Conservation (phyloP, 2,797 vertebrate species). For the Etheostoma perlongum region DNA sequence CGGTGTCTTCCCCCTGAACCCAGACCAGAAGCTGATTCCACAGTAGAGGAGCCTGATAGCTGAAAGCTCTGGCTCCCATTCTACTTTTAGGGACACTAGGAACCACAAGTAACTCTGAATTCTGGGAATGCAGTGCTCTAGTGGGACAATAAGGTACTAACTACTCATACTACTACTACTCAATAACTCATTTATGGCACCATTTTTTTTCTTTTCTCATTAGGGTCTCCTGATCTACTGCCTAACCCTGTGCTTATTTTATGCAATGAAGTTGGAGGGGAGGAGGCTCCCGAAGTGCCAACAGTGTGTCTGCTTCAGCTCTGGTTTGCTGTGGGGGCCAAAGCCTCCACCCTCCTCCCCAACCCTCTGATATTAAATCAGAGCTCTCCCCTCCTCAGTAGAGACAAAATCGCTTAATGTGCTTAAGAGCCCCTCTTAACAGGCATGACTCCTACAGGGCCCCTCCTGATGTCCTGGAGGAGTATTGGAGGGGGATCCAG, state of each 20-base stretch:
- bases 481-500: slow-evolving; percentile 49
- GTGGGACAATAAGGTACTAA: no score
- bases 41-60: no score
- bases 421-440: slow-evolving; percentile 92
- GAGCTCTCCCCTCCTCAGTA: slow-evolving; percentile 87
- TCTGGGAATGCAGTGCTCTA: no score
- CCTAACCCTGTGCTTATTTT: slow-evolving; percentile 64
- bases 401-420: slow-evolving; percentile 90
- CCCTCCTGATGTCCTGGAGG: slow-evolving; percentile 74
- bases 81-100: no score
- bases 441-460: slow-evolving; percentile 93
- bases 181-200: background rate
- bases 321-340: slow-evolving; percentile 85
- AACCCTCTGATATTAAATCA: slow-evolving; percentile 87
- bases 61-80: no score
- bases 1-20: no score
- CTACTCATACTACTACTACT: no score
- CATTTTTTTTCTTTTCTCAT: background rate
- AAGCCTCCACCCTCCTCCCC: slow-evolving; percentile 80
- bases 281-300: slow-evolving; percentile 82
- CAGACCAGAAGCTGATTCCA: no score
- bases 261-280: slow-evolving; percentile 71
- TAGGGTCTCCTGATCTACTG: background rate
- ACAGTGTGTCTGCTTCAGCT: slow-evolving; percentile 83
- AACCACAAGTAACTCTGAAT: no score